Conservation (phyloP, 2,888 invertebrate genomes). For the Ariolimax columbianus region DNA sequence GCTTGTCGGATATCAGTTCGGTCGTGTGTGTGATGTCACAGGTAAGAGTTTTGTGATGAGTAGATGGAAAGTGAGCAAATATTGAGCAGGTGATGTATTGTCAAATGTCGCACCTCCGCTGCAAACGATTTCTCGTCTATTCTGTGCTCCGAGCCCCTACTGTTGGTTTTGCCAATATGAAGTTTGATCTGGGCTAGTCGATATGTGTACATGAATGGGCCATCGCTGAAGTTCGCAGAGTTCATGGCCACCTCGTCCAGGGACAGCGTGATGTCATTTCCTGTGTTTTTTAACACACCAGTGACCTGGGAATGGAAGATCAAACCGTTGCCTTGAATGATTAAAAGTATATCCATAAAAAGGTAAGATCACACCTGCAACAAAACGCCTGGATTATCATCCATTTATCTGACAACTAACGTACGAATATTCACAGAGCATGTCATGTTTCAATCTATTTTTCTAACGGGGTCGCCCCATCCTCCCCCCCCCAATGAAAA, state of each 20-base stretch:
- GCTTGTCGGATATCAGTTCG: too few relatives aligned
- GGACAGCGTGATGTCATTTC: slow-evolving; percentile 95
- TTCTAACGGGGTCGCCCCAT: too few relatives aligned
- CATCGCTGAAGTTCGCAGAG: slow-evolving; percentile 95
- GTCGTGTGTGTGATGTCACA: too few relatives aligned
- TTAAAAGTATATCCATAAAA: too few relatives aligned
- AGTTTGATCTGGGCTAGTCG: slow-evolving; percentile 95
- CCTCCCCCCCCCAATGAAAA: too few relatives aligned
- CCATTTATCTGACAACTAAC: too few relatives aligned
- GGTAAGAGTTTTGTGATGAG: too few relatives aligned
- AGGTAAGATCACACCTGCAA: too few relatives aligned
- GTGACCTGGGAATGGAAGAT: slow-evolving; percentile 84
- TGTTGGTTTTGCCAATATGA: slow-evolving; percentile 83
- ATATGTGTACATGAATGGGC: slow-evolving; percentile 96
- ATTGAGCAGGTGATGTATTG: too few relatives aligned
- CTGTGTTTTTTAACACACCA: slow-evolving; percentile 93
- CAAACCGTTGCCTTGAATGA: not conserved
- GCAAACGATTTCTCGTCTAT: slow-evolving; percentile 97
- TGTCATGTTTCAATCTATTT: too few relatives aligned
- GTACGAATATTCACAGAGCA: too few relatives aligned
- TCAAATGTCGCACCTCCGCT: slow-evolving; percentile 88
- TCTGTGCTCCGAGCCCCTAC: slow-evolving; percentile 97
- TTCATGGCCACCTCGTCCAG: slow-evolving; percentile 84
- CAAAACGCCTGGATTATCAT: too few relatives aligned
- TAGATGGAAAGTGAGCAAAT: not conserved